phyloP scores from a whole-genome alignment of 2,888 invertebrate species.

The Bellardia pandia region DNA sequence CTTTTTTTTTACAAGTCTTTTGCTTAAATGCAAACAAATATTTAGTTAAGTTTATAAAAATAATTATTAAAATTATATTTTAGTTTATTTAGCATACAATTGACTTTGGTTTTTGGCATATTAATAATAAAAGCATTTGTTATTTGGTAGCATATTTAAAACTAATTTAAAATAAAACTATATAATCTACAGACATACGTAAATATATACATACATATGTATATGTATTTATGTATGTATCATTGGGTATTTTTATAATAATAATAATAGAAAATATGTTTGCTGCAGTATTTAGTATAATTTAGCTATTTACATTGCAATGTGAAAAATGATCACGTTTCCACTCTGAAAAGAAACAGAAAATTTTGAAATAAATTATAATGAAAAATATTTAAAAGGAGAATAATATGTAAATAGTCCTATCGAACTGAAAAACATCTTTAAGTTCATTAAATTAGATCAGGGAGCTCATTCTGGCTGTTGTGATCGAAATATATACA shows the following conservation, averaged over 20 bases:
- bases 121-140: slow-evolving; percentile 48
- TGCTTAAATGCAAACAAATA: slow-evolving; percentile 17
- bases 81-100: slow-evolving; percentile 65
- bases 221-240: not conserved
- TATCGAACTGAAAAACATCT: too few relatives aligned
- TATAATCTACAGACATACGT: too few relatives aligned
- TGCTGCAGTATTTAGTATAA: slow-evolving; percentile 11
- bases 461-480: too few relatives aligned
- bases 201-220: not conserved
- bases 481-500: too few relatives aligned
- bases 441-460: too few relatives aligned
- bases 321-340: slow-evolving; percentile 79
- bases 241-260: not conserved
- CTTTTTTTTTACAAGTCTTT: not conserved
- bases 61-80: slow-evolving; percentile 47
- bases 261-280: not conserved
- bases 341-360: slow-evolving; percentile 77
- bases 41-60: slow-evolving; percentile 53
- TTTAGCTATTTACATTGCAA: slow-evolving; percentile 77
- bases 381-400: slow-evolving; percentile 7
- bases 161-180: slow-evolving; percentile 39
- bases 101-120: slow-evolving; percentile 66
- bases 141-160: slow-evolving; percentile 42
- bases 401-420: too few relatives aligned
- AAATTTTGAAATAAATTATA: slow-evolving; percentile 36